Base-by-base conservation (phyloP, 92 coral and sea anemone genomes). In the Zoanthus sociatus region DNA sequence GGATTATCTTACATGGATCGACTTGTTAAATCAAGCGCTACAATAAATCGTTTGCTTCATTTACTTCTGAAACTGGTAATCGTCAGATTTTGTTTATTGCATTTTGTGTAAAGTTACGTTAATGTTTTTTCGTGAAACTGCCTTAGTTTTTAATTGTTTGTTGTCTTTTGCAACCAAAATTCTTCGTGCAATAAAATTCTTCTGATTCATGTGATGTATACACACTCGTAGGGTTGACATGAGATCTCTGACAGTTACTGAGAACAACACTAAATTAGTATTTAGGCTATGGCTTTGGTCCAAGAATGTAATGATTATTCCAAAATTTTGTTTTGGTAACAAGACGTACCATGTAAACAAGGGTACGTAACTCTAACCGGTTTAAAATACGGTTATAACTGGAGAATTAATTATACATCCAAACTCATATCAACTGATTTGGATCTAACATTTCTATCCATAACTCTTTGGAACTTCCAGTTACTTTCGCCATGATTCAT, bases 21-120 rank as follows among this genome's bases (percentile, higher is more conserved):
- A 26, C 26, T 26, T 26, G 74, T 69, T 69, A 30, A 9, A 10
- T 69, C 8, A 69, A 69, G 74, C 74, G 74, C 74, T 69, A 67
- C 30, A 7, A 3, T 5, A 30, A 69, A 12, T 69, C 10, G 30
- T 16, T 16, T 63, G 69, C 8, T 17, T 63, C 26, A 17, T 63
- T 63, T 15, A 16, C 18, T 63, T 6, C 7, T 13, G 69, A 63
- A 63, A 37, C 72, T 12, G 74, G 31, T 26, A 12, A 26, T 9
- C 45, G 31, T 30, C 16, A 8, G 15, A 69, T 13, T 11, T 33
- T 44, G 7, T 21, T 44, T 1, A 69, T 12, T 20, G 46, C 5
- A 15, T 33, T 69, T 10, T 10, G 74, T 20, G 5, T 33, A 3
- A 31, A 33, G 20, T 20, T 13, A 6, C 16, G 16, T 6, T 14